Conservation (phyloP, 2,797 vertebrate genomes). For the Dromococcyx pavoninus region DNA sequence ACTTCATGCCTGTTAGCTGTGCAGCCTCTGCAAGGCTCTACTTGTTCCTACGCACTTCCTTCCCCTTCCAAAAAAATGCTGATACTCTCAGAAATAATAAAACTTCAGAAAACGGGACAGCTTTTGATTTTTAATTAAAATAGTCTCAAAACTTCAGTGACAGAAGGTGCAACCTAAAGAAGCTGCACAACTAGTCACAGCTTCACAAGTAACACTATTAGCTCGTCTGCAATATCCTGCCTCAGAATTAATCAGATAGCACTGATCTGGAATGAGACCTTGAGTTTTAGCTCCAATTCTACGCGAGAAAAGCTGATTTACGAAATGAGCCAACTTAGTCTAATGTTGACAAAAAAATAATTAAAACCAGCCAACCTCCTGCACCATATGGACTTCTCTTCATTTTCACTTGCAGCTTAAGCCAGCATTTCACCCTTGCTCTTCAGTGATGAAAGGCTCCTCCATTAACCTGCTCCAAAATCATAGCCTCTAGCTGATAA, state of each 20-base stretch:
- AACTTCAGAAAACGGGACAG: not conserved
- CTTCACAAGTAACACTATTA: conserved; percentile 39
- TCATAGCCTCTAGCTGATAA: not conserved
- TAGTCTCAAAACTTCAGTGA: conserved; percentile 9
- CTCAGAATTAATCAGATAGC: conserved; percentile 18
- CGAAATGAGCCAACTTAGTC: conserved; percentile 58
- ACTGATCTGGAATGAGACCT: conserved; percentile 44
- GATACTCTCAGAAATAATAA: not conserved
- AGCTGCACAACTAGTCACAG: not conserved
- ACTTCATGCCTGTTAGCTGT: not conserved
- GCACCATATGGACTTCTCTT: conserved; percentile 45
- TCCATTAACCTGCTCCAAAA: conserved; percentile 1
- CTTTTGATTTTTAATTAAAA: not conserved
- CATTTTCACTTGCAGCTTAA: conserved; percentile 36
- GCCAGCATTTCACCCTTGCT: conserved; percentile 52
- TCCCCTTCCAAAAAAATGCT: not conserved
- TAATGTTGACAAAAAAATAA: conserved; percentile 45
- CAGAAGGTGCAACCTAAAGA: conserved; percentile 41
- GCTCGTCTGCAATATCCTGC: conserved; percentile 40
- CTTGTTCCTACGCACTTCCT: not conserved
- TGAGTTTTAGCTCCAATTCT: conserved; percentile 42
- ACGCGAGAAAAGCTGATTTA: conserved; percentile 43
- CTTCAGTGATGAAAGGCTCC: not conserved
- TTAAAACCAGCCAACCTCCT: conserved; percentile 47
- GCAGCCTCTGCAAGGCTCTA: not conserved